These are phyloP conservation scores for Anas bahamensis DNA, from an alignment of 2,797 vertebrate species.

Conservation along the genomic window DNA sequence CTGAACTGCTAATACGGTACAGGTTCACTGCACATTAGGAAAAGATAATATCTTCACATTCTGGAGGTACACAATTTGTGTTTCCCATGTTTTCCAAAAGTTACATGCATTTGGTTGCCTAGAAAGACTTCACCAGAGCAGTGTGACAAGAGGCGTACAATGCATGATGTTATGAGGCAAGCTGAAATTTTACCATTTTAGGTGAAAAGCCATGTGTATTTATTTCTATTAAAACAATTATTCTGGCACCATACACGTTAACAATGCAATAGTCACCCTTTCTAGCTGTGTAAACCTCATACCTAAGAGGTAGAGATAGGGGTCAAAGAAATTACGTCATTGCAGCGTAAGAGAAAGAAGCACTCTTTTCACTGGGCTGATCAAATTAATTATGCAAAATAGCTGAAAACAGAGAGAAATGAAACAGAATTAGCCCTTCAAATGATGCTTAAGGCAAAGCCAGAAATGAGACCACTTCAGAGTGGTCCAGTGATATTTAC, in stretches of 20 bases:
- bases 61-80: background rate
- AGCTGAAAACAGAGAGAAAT: conserved; percentile 67
- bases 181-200: background rate
- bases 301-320: background rate
- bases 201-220: accelerated
- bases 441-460: conserved; percentile 63
- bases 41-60: background rate
- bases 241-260: background rate
- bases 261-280: background rate
- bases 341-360: background rate
- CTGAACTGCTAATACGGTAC: background rate
- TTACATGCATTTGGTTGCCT: background rate
- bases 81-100: background rate
- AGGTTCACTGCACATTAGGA: background rate
- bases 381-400: conserved; percentile 91
- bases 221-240: background rate
- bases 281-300: background rate
- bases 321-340: conserved; percentile 6
- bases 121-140: background rate
- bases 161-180: background rate
- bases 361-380: conserved; percentile 35
- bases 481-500: conserved; percentile 68
- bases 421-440: conserved; percentile 69
- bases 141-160: background rate
- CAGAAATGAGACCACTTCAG: conserved; percentile 53